Evolutionary conservation across 2,797 vertebrate species (phyloP), one percentile per base, ranked within the genome.

Genomic region (Argya squamiceps): DNA sequence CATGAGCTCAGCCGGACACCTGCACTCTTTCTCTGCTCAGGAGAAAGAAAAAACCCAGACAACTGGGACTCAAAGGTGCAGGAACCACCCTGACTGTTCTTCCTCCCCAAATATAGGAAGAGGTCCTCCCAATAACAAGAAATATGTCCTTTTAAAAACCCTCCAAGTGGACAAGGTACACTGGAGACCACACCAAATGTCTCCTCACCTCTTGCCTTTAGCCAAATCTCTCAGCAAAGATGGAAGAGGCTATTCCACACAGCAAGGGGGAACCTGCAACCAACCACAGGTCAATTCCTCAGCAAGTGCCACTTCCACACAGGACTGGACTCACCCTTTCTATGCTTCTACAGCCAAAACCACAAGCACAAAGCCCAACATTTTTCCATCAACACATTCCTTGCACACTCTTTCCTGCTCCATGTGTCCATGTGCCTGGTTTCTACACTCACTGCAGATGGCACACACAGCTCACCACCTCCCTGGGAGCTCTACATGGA

Each of bases 361-460:
- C 63, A 88, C 21, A 67, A 44, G 18, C 77, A 63, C 2, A 2
- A 71, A 83, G 49, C 17, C 64, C 29, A 75, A 12, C n/a, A 5
- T 30, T 7, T 75, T 32, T 49, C 83, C 30, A 34, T 12, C 18
- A 0, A 1, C 17, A 26, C 2, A 1, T 2, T 55, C 19, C 65
- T n/a, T 15, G 16, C 1, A 4, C 58, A 10, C 21, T 56, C 52
- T 13, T 39, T 27, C 19, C 37, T 74, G 59, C 44, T 62, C 63
- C 5, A 36, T 0, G 0, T 23, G 30, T 52, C 71, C 12, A 0
- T 0, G 9, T 60, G 59, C n/a, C 32, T 4, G 3, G 36, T 58
- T 81, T 44, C 62, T 14, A 15, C 10, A 4, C 58, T 46, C 10
- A 1, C 39, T 3, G 0, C 5, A 41, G 56, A 50, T 32, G 14